Evolutionary conservation across 2,888 invertebrate genomes (phyloP).

Genomic region (Dryococelus australis): DNA sequence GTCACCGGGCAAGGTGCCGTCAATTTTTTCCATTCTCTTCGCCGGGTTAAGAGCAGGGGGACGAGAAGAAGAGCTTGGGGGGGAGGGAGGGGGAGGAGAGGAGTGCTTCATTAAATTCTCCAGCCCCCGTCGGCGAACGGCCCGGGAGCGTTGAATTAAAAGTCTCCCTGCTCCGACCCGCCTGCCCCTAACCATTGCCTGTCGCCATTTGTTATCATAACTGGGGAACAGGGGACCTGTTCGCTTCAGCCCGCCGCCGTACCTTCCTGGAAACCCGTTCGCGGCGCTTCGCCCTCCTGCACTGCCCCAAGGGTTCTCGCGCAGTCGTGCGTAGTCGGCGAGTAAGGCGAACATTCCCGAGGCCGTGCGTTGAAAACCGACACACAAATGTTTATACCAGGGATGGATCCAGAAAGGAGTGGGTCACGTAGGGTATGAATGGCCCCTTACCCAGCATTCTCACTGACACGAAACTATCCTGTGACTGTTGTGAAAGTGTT

Average conservation of each 20-base stretch:
- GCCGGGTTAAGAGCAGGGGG: neutral
- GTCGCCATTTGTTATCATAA: conserved; percentile 3
- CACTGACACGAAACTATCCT: too few relatives aligned
- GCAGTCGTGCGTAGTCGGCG: too few relatives aligned
- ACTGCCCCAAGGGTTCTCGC: neutral
- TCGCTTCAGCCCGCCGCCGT: neutral
- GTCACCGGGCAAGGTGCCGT: neutral
- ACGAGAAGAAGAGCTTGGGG: too few relatives aligned
- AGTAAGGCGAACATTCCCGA: too few relatives aligned
- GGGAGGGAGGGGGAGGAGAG: neutral
- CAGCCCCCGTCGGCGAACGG: neutral
- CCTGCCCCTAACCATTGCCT: neutral
- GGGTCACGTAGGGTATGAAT: too few relatives aligned
- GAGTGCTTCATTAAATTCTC: neutral
- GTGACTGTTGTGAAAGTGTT: too few relatives aligned
- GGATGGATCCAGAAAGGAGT: too few relatives aligned
- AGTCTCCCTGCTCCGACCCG: neutral
- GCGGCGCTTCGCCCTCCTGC: neutral
- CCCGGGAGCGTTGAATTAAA: neutral
- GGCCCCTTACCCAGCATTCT: too few relatives aligned
- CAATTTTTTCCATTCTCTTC: neutral
- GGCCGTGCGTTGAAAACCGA: too few relatives aligned
- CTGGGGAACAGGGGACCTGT: neutral
- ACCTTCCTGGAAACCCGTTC: neutral
- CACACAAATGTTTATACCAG: too few relatives aligned